Evolutionary conservation across 2,888 invertebrate species (phyloP).

Genomic region (Ecliptopera silaceata): DNA sequence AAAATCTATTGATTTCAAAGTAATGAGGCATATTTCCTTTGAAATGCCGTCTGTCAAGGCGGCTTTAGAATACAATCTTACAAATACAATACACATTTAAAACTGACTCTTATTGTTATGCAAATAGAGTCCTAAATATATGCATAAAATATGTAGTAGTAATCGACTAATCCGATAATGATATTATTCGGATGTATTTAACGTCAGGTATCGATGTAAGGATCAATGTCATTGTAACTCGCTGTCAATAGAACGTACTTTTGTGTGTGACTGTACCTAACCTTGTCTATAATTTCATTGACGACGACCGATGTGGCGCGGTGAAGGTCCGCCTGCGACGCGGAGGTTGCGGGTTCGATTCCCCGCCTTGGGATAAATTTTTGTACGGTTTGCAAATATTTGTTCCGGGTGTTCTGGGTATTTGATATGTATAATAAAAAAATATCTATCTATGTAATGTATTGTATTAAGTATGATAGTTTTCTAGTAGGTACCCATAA

Average conservation of each 20-base stretch:
- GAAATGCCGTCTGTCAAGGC: constrained; percentile 55
- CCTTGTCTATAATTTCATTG: too few species aligned
- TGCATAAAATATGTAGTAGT: constrained; percentile 36
- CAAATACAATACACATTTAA: not conserved
- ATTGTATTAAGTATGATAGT: too few species aligned
- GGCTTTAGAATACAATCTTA: constrained; percentile 11
- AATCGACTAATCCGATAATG: constrained; percentile 61
- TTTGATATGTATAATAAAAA: too few species aligned
- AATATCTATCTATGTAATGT: too few species aligned
- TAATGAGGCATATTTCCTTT: constrained; percentile 43
- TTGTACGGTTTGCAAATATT: too few species aligned
- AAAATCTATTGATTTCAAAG: constrained; percentile 56
- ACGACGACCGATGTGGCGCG: too few species aligned
- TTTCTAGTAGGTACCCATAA: too few species aligned
- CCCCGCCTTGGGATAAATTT: too few species aligned
- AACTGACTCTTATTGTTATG: constrained; percentile 31
- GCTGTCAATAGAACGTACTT: not conserved
- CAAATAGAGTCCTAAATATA: constrained; percentile 10
- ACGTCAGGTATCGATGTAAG: constrained; percentile 52
- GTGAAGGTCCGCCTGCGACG: too few species aligned
- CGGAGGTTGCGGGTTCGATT: too few species aligned
- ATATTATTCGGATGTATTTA: constrained; percentile 66
- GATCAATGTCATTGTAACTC: constrained; percentile 22
- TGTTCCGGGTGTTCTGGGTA: too few species aligned
- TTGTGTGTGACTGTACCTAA: not conserved